Percentiles rank a stretch among this genome's conserved stretches.
Conservation (phyloP, 2,797 vertebrate genomes). For the Halcyon leucocephala region DNA sequence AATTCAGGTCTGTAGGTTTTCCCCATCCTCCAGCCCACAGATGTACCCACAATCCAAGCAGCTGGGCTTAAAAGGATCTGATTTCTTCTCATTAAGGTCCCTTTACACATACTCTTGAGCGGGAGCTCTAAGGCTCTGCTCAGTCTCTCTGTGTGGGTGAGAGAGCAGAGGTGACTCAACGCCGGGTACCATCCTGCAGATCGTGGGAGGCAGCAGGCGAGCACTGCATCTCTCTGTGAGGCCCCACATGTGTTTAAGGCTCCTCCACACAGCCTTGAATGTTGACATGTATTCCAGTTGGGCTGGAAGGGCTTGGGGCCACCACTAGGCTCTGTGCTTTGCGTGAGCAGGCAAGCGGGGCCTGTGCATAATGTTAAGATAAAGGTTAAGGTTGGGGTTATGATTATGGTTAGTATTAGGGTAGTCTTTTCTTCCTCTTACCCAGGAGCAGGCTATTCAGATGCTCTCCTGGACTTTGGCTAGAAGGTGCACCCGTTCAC, state of each 20-base stretch:
- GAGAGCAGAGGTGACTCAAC: not conserved
- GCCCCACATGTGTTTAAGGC: fast-evolving
- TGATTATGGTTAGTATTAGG: not conserved
- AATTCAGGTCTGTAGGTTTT: not conserved
- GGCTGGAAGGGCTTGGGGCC: not conserved
- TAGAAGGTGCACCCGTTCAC: not conserved
- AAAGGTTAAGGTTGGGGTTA: not conserved
- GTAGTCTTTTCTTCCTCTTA: not conserved
- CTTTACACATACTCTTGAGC: not conserved
- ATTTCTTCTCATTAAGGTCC: not conserved
- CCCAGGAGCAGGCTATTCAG: not conserved
- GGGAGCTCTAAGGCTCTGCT: not conserved
- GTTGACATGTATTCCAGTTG: not conserved
- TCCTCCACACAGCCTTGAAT: not conserved
- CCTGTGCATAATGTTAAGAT: not conserved
- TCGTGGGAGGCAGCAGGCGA: not conserved
- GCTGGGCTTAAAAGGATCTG: not conserved
- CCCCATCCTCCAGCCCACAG: not conserved
- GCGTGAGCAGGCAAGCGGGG: not conserved
- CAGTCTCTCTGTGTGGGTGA: not conserved
- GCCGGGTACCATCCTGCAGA: not conserved
- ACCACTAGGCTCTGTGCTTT: not conserved
- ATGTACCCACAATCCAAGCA: not conserved
- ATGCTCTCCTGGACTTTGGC: not conserved
- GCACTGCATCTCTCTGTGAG: not conserved